phyloP scores from a whole-genome alignment of 1,140 invertebrate species.

The Contarinia nasturtii region DNA sequence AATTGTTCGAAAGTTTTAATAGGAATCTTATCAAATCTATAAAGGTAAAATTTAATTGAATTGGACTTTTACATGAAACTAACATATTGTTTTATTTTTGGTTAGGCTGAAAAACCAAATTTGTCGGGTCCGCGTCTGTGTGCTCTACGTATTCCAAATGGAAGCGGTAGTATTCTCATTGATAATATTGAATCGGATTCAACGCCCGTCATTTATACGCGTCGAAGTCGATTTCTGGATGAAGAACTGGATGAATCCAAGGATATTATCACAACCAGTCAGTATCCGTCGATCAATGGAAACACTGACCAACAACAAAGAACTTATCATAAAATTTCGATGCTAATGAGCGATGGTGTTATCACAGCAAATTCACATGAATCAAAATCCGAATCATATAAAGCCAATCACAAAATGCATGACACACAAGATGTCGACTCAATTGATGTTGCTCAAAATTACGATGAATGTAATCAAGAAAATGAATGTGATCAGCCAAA shows the following conservation, averaged over 20 bases:
- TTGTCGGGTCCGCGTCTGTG: constrained; percentile 43
- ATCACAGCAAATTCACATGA: no score
- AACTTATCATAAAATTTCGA: constrained; percentile 5
- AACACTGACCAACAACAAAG: neutral
- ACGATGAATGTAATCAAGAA: no score
- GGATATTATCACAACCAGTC: constrained; percentile 17
- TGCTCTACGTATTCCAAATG: constrained; percentile 44
- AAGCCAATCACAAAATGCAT: no score
- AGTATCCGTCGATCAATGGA: neutral
- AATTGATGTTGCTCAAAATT: no score
- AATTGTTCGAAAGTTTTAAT: constrained; percentile 23
- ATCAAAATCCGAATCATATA: no score
- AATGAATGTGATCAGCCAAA: no score
- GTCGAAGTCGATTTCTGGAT: constrained; percentile 21
- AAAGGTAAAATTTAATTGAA: constrained; percentile 11
- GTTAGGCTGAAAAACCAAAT: constrained; percentile 20
- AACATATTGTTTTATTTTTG: neutral
- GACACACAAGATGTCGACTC: no score
- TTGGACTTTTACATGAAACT: neutral
- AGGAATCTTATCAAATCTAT: constrained; percentile 23
- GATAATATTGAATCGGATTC: constrained; percentile 49
- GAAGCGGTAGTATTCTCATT: constrained; percentile 55
- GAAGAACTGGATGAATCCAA: constrained; percentile 22
- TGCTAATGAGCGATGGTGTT: constrained; percentile 1
- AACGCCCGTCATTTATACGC: constrained; percentile 43